Percentiles rank a stretch among this genome's conserved stretches.
phyloP scores from a whole-genome alignment of 2,888 invertebrate species.

The Pteria penguin region DNA sequence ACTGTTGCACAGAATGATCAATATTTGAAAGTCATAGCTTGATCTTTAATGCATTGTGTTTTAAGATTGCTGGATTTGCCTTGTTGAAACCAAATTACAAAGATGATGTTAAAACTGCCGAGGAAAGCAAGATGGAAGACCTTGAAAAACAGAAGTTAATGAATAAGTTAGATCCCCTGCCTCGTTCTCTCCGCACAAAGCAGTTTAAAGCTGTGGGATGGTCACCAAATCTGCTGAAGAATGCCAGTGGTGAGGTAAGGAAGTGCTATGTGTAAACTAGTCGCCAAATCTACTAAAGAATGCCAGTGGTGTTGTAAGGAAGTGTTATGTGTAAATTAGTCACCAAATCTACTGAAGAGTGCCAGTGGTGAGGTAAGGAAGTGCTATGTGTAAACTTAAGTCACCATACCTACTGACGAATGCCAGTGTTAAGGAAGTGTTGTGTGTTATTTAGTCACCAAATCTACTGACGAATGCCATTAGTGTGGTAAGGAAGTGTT shows the following conservation, averaged over 20 bases:
- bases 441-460: no score
- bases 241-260: constrained; percentile 69
- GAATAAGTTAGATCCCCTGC: constrained; percentile 53
- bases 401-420: no score
- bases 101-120: constrained; percentile 26
- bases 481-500: no score
- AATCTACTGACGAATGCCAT: no score
- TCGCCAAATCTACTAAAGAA: constrained; percentile 68
- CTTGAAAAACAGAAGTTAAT: constrained; percentile 50
- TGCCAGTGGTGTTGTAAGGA: constrained; percentile 68
- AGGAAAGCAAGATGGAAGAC: constrained; percentile 31
- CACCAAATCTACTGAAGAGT: no score
- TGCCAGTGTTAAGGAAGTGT: no score
- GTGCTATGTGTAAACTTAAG: no score
- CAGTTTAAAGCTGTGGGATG: constrained; percentile 67
- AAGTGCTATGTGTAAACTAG: constrained; percentile 70
- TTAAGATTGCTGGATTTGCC: constrained; percentile 52
- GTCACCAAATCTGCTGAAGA: constrained; percentile 67
- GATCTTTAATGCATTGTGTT: constrained; percentile 28
- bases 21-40: no score
- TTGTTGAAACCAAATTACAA: constrained; percentile 52
- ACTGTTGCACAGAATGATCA: no score
- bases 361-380: constrained; percentile 70
- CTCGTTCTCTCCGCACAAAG: constrained; percentile 52
- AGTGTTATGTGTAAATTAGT: no score